phyloP scores from a whole-genome alignment of 1,140 invertebrate species.

The Alviniconcha marisindica region DNA sequence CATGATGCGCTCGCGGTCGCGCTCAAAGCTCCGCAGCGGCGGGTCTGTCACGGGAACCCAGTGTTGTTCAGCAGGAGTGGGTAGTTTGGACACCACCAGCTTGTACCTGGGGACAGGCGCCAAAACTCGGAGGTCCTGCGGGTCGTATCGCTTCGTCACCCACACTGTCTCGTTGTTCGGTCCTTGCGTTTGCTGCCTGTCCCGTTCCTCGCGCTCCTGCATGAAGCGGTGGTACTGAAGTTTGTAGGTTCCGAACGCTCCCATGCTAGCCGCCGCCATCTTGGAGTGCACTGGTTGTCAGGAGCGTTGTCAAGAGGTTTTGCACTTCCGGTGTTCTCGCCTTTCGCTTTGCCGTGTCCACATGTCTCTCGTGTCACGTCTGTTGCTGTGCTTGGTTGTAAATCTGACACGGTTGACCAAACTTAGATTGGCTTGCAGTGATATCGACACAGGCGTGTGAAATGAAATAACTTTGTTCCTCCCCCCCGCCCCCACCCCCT shows the following conservation, averaged over 20 bases:
- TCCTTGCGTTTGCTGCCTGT: constrained; percentile 40
- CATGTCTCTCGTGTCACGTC: background rate
- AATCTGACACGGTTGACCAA: background rate
- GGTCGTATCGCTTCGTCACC: constrained; percentile 70
- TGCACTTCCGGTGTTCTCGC: background rate
- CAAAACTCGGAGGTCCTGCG: constrained; percentile 62
- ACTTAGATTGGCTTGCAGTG: background rate
- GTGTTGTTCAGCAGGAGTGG: constrained; percentile 49
- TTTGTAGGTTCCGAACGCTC: constrained; percentile 65
- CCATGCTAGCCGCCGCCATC: constrained; percentile 69
- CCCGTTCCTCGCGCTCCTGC: constrained; percentile 53
- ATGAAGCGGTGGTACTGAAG: constrained; percentile 59
- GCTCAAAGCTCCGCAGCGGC: constrained; percentile 59
- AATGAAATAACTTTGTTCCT: background rate
- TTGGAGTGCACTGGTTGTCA: constrained; percentile 34
- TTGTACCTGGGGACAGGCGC: constrained; percentile 72
- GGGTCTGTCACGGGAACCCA: constrained; percentile 68
- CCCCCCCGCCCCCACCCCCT: background rate
- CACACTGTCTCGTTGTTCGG: constrained; percentile 59
- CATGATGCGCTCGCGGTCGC: background rate
- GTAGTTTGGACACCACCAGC: constrained; percentile 48
- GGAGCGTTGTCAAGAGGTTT: background rate
- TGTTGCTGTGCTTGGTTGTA: background rate
- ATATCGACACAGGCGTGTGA: background rate
- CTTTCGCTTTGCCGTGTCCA: background rate